A percentile compares a stretch with the other conserved stretches of the same genome.
Conservation (phyloP, 1,140 invertebrate species). For the Drosophila kurseongensis region DNA sequence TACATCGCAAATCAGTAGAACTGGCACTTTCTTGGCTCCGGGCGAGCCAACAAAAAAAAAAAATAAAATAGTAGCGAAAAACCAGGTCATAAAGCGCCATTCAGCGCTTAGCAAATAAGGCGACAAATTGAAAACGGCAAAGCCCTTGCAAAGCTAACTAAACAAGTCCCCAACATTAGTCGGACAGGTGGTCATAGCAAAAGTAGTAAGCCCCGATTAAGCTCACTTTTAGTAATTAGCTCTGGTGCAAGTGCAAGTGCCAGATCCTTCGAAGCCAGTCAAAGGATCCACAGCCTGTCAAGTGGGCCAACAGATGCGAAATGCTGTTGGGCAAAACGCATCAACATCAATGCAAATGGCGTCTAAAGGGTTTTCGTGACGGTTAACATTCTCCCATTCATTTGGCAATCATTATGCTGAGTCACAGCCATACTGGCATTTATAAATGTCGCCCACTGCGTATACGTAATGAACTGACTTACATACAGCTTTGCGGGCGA, state of each 20-base stretch:
- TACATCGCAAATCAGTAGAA: conserved; percentile 43
- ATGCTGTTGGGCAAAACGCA: conserved; percentile 31
- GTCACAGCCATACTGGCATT: conserved; percentile 56
- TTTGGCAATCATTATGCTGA: conserved; percentile 60
- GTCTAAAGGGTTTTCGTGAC: conserved; percentile 29
- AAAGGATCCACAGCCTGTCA: conserved; percentile 17
- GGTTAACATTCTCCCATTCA: conserved; percentile 69
- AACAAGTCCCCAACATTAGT: conserved; percentile 16
- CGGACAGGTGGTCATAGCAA: conserved; percentile 25
- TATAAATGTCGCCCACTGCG: conserved; percentile 69
- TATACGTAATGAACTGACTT: conserved; percentile 58
- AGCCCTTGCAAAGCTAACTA: conserved; percentile 8
- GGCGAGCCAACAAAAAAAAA: conserved; percentile 1
- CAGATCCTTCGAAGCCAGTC: conserved; percentile 14
- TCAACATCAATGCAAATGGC: conserved; percentile 36
- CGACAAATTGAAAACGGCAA: conserved; percentile 46
- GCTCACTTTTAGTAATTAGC: conserved; percentile 65
- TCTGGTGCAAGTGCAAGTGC: conserved; percentile 21
- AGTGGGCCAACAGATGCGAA: conserved; percentile 20
- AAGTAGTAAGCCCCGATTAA: conserved; percentile 36
- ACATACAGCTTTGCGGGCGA: conserved; percentile 10
- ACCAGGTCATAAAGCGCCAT: conserved; percentile 43
- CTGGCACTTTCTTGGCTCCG: conserved; percentile 28
- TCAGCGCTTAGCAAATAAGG: conserved; percentile 47
- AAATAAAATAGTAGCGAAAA: conserved; percentile 3